These are phyloP conservation scores for Ectemnius cavifrons DNA, from an alignment of 2,888 invertebrate species.

Conservation along the genomic window DNA sequence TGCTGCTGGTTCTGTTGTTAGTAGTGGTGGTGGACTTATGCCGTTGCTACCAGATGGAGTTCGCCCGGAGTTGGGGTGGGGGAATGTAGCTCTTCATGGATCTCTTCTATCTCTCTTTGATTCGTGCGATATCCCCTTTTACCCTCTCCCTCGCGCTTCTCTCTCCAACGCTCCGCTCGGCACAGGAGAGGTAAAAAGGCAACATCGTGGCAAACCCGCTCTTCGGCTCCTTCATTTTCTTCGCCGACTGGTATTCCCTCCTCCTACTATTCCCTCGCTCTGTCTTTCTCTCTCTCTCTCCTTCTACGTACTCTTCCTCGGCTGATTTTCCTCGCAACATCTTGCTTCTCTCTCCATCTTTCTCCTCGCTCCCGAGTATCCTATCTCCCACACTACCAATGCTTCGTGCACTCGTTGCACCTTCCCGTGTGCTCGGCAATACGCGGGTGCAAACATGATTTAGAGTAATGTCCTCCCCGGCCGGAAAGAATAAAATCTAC, in stretches of 20 bases:
- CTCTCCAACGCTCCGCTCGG: conserved; percentile 33
- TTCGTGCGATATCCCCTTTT: neutral
- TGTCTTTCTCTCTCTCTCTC: neutral
- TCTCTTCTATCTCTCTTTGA: neutral
- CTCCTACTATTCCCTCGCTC: neutral
- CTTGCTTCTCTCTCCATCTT: neutral
- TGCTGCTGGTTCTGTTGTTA: conserved; percentile 30
- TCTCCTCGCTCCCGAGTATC: neutral
- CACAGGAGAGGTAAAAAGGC: conserved; percentile 60
- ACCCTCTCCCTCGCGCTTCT: conserved; percentile 3
- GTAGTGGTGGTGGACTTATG: conserved; percentile 48
- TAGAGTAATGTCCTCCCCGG: conserved; percentile 62
- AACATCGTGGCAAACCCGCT: conserved; percentile 41
- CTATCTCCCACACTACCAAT: no score
- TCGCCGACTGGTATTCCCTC: conserved; percentile 15
- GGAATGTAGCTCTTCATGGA: conserved; percentile 8
- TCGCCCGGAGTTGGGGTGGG: conserved; percentile 9
- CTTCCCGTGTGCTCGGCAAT: conserved; percentile 32
- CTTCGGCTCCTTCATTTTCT: conserved; percentile 38
- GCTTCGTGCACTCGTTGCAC: conserved; percentile 14
- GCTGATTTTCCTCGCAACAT: neutral
- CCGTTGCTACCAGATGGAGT: conserved; percentile 47
- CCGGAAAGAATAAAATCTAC: conserved; percentile 64
- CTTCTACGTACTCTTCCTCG: neutral
- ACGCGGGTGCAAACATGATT: conserved; percentile 70